Percentiles rank a stretch among this genome's conserved stretches.
phyloP scores from a whole-genome alignment of 35 echinoderm and acorn worm genomes.

The Apostichopus californicus region DNA sequence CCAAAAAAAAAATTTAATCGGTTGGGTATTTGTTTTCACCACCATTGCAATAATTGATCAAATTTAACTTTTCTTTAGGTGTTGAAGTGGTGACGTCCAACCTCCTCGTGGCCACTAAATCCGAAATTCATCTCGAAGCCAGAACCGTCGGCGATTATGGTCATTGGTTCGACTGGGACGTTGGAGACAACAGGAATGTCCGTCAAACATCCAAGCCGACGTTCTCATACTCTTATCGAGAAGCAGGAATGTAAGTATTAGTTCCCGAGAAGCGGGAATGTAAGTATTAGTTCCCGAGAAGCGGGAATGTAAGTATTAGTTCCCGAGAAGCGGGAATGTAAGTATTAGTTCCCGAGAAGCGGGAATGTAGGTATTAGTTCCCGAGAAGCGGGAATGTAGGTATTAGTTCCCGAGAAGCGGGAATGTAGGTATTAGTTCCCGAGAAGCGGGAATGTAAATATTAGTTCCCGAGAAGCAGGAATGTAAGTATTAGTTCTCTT shows the following conservation, averaged over 20 bases:
- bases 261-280: slow-evolving; percentile 54
- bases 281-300: slow-evolving; percentile 32
- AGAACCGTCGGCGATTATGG: slow-evolving; percentile 58
- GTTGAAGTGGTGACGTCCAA: slow-evolving; percentile 47
- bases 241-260: slow-evolving; percentile 71
- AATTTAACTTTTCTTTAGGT: slow-evolving; percentile 21
- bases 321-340: too few relatives aligned
- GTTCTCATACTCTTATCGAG: slow-evolving; percentile 46
- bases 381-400: slow-evolving; percentile 67
- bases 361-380: too few relatives aligned
- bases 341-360: too few relatives aligned
- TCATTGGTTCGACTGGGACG: slow-evolving; percentile 71
- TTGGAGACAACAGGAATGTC: slow-evolving; percentile 60
- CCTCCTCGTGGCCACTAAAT: not conserved
- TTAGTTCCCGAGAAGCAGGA: slow-evolving; percentile 9
- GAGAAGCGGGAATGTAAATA: too few relatives aligned
- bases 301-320: not conserved
- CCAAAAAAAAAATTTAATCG: too few relatives aligned
- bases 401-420: slow-evolving; percentile 11
- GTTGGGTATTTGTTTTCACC: too few relatives aligned
- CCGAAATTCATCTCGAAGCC: slow-evolving; percentile 7
- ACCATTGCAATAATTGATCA: not conserved
- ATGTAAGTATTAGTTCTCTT: slow-evolving; percentile 49
- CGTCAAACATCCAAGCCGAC: slow-evolving; percentile 5
- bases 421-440: slow-evolving; percentile 65